Evolutionary conservation across 2,797 vertebrate species (phyloP).

Genomic region (Tolypeutes matacus): DNA sequence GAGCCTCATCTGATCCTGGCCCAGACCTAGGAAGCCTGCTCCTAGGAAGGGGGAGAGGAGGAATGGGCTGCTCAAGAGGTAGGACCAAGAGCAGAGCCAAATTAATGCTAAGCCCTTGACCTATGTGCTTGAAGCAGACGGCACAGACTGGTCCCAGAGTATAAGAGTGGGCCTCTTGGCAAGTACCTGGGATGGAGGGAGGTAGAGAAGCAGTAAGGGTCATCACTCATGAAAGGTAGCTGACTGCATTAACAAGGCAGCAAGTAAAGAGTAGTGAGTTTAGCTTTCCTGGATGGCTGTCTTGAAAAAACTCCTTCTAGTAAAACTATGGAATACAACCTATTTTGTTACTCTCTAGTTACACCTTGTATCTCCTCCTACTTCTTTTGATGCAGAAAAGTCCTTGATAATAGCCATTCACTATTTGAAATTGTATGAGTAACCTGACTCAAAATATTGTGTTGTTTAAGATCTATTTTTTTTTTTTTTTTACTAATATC

Average conservation of each 20-base stretch:
- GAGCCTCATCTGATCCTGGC: neutral
- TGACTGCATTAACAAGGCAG: neutral
- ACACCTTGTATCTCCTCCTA: constrained; percentile 16
- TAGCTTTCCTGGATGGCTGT: neutral
- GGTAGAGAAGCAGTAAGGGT: neutral
- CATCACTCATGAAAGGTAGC: neutral
- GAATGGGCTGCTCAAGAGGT: neutral
- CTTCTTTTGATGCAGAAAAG: constrained; percentile 38
- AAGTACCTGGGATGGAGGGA: neutral
- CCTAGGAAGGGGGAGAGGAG: no score
- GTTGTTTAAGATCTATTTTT: constrained; percentile 2
- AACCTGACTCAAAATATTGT: neutral
- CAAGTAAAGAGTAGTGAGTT: neutral
- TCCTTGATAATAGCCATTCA: constrained; percentile 37
- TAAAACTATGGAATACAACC: constrained; percentile 3
- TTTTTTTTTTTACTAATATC: neutral
- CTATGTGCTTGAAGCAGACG: neutral
- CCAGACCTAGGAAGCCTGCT: no score
- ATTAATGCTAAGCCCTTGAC: neutral
- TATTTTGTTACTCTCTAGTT: constrained; percentile 17
- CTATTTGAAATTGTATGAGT: neutral
- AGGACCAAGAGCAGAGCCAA: neutral
- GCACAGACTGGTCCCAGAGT: neutral
- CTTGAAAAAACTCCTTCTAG: constrained; percentile 12
- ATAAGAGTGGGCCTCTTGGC: no score